Conservation (phyloP, 92 coral and sea anemone species). For the Siderastrea siderea region DNA sequence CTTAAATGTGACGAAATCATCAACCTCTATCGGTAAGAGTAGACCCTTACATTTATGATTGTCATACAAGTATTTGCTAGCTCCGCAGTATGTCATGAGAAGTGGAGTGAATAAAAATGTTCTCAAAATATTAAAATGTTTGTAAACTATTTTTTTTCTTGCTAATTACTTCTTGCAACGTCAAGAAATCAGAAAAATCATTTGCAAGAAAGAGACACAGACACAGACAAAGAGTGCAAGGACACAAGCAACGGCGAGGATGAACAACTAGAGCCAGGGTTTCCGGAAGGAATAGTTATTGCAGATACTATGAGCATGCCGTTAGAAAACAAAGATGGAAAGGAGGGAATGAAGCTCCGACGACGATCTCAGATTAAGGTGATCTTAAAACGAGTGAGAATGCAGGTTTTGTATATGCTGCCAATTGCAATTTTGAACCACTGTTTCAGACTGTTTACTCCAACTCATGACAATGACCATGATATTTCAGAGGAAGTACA, state of each 20-base stretch:
- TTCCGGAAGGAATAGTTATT: not conserved
- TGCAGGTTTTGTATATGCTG: not conserved
- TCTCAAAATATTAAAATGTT: not conserved
- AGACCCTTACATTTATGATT: conserved; percentile 1
- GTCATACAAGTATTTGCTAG: not conserved
- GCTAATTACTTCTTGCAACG: not conserved
- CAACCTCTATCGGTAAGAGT: conserved; percentile 1
- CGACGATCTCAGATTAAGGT: conserved; percentile 6
- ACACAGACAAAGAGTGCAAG: conserved; percentile 2
- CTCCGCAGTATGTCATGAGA: conserved; percentile 2
- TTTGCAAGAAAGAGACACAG: not conserved
- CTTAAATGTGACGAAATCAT: conserved; percentile 8
- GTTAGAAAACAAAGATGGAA: not conserved
- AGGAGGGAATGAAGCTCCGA: not conserved
- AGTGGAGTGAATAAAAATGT: not conserved
- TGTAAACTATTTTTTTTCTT: not conserved
- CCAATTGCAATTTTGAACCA: not conserved
- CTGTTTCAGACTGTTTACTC: not conserved
- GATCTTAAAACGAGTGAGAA: not conserved
- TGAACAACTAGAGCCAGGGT: conserved; percentile 1
- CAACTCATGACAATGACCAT: not conserved
- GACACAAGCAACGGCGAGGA: conserved; percentile 4
- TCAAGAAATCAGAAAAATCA: not conserved
- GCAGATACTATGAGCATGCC: conserved; percentile 5
- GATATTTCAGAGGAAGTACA: not conserved